A percentile compares a stretch with the other conserved stretches of the same genome.
phyloP scores from a whole-genome alignment of 2,888 invertebrate species.

The Fragum fragum region DNA sequence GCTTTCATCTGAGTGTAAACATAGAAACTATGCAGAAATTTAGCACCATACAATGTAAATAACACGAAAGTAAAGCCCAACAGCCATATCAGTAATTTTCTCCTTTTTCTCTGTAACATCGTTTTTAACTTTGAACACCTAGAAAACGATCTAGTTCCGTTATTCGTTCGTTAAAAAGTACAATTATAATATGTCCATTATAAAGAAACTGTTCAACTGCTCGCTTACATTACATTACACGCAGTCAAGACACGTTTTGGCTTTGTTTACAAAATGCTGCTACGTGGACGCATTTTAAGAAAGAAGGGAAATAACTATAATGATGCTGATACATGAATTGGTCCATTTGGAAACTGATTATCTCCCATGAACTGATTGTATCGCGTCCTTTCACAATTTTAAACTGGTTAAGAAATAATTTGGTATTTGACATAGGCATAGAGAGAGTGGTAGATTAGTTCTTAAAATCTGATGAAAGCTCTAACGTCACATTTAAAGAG shows the following conservation, averaged over 20 bases:
- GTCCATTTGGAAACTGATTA: background rate
- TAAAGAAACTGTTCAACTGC: too few relatives aligned
- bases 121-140: background rate
- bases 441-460: too few relatives aligned
- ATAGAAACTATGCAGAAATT: conserved; percentile 41
- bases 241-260: conserved; percentile 27
- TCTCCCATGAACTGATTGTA: background rate
- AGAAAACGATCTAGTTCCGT: too few relatives aligned
- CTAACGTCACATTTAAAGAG: too few relatives aligned
- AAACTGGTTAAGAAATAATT: too few relatives aligned
- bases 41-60: conserved; percentile 37
- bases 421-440: too few relatives aligned
- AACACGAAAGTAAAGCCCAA: conserved; percentile 40
- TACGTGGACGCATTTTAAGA: conserved; percentile 65
- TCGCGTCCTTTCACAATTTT: too few relatives aligned
- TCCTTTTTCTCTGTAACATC: conserved; percentile 46
- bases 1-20: conserved; percentile 41
- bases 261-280: conserved; percentile 38
- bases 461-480: too few relatives aligned
- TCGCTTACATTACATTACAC: conserved; percentile 5
- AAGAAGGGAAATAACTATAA: conserved; percentile 49
- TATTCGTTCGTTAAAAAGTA: too few relatives aligned
- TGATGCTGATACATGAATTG: background rate
- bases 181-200: too few relatives aligned
- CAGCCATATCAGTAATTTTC: conserved; percentile 45